Evolutionary conservation across 2,888 invertebrate genomes (phyloP).

Genomic region (Dicyrtomina minuta): DNA sequence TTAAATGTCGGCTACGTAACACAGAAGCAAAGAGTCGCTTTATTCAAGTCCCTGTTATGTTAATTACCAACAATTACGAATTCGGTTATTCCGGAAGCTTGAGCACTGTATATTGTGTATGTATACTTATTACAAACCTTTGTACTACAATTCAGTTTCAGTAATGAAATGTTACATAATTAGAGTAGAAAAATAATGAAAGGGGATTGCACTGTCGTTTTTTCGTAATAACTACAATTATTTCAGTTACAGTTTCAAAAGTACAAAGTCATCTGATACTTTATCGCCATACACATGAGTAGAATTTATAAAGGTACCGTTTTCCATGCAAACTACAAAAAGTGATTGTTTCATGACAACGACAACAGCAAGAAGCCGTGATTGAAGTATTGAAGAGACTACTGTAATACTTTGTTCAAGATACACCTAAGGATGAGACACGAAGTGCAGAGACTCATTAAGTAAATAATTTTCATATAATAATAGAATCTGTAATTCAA

Average conservation of each 20-base stretch:
- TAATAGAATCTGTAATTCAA: too few relatives aligned
- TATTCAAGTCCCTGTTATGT: background rate
- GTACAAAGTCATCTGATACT: too few relatives aligned
- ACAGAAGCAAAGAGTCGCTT: background rate
- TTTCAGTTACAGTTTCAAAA: too few relatives aligned
- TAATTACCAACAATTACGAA: slow-evolving; percentile 4
- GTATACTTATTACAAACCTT: background rate
- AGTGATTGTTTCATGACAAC: too few relatives aligned
- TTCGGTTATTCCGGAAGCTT: background rate
- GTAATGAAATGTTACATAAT: slow-evolving; percentile 2
- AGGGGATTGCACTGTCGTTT: too few relatives aligned
- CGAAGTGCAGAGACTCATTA: too few relatives aligned
- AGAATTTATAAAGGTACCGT: slow-evolving; percentile 1
- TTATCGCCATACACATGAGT: background rate
- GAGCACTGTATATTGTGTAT: background rate
- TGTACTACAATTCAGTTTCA: slow-evolving; percentile 17
- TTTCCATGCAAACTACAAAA: background rate
- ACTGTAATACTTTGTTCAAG: background rate
- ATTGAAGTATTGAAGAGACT: background rate
- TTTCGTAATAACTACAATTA: background rate
- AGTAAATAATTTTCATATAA: too few relatives aligned
- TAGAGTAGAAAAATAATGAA: slow-evolving; percentile 10
- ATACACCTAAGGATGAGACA: too few relatives aligned
- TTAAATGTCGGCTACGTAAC: background rate
- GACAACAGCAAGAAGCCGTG: too few relatives aligned